Conservation (phyloP, 2,888 invertebrate genomes). For the Drosophila rellima region DNA sequence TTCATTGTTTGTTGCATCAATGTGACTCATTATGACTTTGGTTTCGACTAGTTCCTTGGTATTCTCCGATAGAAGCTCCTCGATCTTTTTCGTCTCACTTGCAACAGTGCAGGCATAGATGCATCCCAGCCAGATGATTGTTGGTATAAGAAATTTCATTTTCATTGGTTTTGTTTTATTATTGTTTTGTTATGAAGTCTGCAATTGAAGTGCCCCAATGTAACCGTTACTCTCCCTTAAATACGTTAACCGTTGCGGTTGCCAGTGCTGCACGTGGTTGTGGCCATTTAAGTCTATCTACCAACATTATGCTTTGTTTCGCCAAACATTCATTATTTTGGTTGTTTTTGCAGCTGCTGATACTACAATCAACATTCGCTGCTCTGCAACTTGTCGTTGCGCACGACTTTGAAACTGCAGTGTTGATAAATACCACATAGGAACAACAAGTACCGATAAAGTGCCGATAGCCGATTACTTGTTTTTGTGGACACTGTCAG, state of each 20-base stretch:
- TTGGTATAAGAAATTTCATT: constrained; percentile 40
- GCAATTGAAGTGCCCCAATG: constrained; percentile 34
- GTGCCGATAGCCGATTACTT: constrained; percentile 26
- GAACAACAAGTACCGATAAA: constrained; percentile 37
- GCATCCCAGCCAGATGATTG: constrained; percentile 35
- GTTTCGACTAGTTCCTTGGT: constrained; percentile 47
- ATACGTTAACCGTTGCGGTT: constrained; percentile 32
- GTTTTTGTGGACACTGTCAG: constrained; percentile 14
- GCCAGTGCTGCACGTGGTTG: constrained; percentile 46
- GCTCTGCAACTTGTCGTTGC: constrained; percentile 9
- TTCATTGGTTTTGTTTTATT: constrained; percentile 24
- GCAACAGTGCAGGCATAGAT: constrained; percentile 5
- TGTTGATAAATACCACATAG: constrained; percentile 38
- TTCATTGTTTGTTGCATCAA: constrained; percentile 35
- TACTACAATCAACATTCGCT: neutral
- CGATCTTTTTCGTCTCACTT: constrained; percentile 10
- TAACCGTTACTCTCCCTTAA: constrained; percentile 42
- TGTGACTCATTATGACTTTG: constrained; percentile 34
- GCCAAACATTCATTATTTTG: constrained; percentile 4
- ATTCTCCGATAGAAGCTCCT: constrained; percentile 33
- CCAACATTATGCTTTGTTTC: neutral
- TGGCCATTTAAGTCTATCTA: constrained; percentile 37
- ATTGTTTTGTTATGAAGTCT: constrained; percentile 22
- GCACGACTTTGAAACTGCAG: constrained; percentile 54
- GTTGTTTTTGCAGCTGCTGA: constrained; percentile 4